Conservation (phyloP, 1,140 invertebrate genomes). For the Popillia japonica region DNA sequence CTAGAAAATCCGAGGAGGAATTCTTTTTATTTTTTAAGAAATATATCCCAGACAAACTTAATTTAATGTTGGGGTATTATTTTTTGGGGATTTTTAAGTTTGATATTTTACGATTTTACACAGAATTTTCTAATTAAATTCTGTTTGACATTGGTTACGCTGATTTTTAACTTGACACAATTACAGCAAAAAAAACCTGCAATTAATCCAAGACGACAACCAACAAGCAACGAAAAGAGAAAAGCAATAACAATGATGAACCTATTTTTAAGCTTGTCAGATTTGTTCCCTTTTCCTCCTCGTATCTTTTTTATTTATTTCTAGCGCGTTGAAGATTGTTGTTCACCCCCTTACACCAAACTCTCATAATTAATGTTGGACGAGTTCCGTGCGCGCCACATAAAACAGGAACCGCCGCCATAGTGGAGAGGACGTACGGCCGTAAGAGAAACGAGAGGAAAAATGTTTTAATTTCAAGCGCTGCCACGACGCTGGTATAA, state of each 20-base stretch:
- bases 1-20: too few relatives aligned
- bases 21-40: too few relatives aligned
- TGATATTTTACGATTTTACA: too few relatives aligned
- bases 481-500: not conserved
- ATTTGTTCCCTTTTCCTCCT: not conserved
- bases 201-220: not conserved
- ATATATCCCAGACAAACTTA: too few relatives aligned
- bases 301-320: not conserved
- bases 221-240: not conserved
- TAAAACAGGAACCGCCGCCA: not conserved
- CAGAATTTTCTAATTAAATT: too few relatives aligned
- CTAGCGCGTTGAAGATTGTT: not conserved
- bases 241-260: slow-evolving; percentile 4
- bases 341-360: not conserved
- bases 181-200: too few relatives aligned
- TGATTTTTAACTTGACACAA: too few relatives aligned
- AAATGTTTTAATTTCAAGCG: slow-evolving; percentile 15
- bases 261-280: not conserved
- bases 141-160: too few relatives aligned
- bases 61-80: too few relatives aligned
- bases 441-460: not conserved
- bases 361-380: slow-evolving; percentile 1
- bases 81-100: too few relatives aligned
- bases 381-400: not conserved
- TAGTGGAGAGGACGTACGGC: not conserved